Evolutionary conservation across 2,113 vertebrate species (phyloP).

Genomic region (Eonycteris spelaea): DNA sequence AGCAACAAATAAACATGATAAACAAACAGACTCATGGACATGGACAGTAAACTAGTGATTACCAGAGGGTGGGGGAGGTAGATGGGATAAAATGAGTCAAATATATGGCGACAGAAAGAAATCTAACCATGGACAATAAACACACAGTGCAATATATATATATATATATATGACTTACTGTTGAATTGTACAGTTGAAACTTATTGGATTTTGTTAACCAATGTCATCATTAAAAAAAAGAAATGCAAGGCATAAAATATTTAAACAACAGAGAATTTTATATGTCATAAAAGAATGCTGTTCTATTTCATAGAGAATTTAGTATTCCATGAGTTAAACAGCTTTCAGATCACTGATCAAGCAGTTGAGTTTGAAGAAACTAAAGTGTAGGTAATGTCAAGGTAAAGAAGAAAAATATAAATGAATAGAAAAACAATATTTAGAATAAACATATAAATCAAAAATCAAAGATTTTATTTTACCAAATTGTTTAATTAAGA

Average conservation of each 20-base stretch:
- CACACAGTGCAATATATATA: too few relatives aligned
- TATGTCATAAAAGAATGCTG: background rate
- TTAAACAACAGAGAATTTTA: background rate
- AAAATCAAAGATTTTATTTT: background rate
- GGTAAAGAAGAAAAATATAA: background rate
- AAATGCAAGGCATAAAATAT: background rate
- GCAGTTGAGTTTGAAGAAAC: background rate
- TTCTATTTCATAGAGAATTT: background rate
- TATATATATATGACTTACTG: too few relatives aligned
- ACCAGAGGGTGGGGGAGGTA: too few relatives aligned
- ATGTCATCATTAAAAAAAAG: background rate
- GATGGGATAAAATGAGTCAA: too few relatives aligned
- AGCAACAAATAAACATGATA: too few relatives aligned
- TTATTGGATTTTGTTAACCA: too few relatives aligned
- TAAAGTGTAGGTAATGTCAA: background rate
- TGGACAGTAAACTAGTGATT: too few relatives aligned
- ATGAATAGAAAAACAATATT: background rate
- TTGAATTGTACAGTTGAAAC: too few relatives aligned
- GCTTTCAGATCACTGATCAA: background rate
- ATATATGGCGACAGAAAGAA: too few relatives aligned
- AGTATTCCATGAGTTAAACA: background rate
- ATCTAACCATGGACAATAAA: too few relatives aligned
- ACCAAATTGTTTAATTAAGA: background rate
- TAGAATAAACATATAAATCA: background rate
- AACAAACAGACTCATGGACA: too few relatives aligned